Base-by-base conservation (phyloP, 2,888 invertebrate species). In the Trissoscelio sp. region DNA sequence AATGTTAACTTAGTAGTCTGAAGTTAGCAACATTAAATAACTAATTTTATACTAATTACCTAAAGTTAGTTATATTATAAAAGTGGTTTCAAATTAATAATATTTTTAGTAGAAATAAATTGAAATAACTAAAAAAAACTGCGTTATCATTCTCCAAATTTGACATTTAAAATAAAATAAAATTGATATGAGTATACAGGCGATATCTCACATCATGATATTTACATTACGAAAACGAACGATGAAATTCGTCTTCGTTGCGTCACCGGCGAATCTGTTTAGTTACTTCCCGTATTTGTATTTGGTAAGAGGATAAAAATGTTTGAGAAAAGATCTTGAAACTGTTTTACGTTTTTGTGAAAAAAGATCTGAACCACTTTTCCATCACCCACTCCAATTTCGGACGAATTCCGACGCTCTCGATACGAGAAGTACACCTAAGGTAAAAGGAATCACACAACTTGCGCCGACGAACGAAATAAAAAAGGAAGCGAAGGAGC, bases 371-470 rank as follows among this genome's bases (percentile, higher is more conserved):
- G 67, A 64, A 62, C 67, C 69, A 69, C 78, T 78, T 78, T 67
- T 57, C 69, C 62, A 72, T 77, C 77, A 53, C 67, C 67, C 58
- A 70, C 64, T 80, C 37, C 57, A 70, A 73, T 77, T 67, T 67
- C 72, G 62, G 39, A 48, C 62, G 62, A 77, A 81, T 77, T 73
- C 67, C 73, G 11, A 62, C 55, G 72, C 72, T 72, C 75, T 75
- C 75, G 66, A 83, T 79, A 74, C 75, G 75, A 82, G 77, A 81
- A 81, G 79, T 81, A 72, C 81, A 75, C 60, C 72, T 62, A 66
- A 72, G 69, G 74, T 75, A 74, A 79, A 81, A 78, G 39, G 74
- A 78, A 75, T 81, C 72, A 75, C 70, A 69, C 67, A 55, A 80
- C 80, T 80, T 14, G 64, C 6, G 24, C 57, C 34, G 48, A 42